A percentile compares a stretch with the other conserved stretches of the same genome.
Conservation (phyloP, 2,888 invertebrate species). For the Actias luna region DNA sequence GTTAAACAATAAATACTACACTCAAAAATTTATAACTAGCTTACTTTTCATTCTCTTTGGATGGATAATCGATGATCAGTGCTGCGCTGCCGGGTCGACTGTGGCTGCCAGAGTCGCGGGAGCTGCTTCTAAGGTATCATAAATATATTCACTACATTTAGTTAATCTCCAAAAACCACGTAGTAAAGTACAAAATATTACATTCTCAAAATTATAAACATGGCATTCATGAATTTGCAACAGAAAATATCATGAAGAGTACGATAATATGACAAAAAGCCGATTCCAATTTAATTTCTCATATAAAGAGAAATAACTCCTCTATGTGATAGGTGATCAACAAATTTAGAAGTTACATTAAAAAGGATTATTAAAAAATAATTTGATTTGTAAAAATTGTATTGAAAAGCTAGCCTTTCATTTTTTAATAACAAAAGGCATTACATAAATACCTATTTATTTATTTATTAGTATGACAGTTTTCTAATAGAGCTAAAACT, state of each 20-base stretch:
- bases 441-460: too few relatives aligned
- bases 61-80: constrained; percentile 63
- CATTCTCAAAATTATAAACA: not conserved
- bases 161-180: not conserved
- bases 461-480: too few relatives aligned
- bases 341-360: too few relatives aligned
- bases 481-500: too few relatives aligned
- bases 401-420: too few relatives aligned
- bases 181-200: not conserved
- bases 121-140: constrained; percentile 69
- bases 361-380: too few relatives aligned
- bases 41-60: constrained; percentile 70
- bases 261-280: too few relatives aligned
- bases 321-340: too few relatives aligned
- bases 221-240: not conserved
- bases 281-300: too few relatives aligned
- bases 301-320: too few relatives aligned
- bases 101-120: constrained; percentile 88
- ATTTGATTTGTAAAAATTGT: too few relatives aligned
- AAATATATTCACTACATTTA: not conserved
- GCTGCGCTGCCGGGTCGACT: constrained; percentile 86
- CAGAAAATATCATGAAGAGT: not conserved
- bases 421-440: too few relatives aligned
- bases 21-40: constrained; percentile 20
- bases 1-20: not conserved